These are phyloP conservation scores for Liolophura sinensis DNA, from an alignment of 1,140 invertebrate genomes.

Conservation along the genomic window DNA sequence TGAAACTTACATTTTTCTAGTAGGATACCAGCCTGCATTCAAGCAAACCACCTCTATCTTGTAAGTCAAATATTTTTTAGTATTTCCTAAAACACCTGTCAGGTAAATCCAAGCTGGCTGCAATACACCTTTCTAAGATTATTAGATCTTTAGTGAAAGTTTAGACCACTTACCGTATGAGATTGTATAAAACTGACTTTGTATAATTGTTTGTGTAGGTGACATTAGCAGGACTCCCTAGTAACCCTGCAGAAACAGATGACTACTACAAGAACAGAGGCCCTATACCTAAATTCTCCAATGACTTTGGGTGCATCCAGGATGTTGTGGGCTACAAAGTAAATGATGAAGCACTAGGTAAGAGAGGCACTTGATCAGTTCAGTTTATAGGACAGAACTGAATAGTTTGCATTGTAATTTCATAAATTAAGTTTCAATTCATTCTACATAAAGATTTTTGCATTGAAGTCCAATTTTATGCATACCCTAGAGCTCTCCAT, in stretches of 20 bases:
- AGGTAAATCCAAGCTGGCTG: no score
- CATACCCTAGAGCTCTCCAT: no score
- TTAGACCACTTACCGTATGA: background rate
- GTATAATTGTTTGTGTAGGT: constrained; percentile 39
- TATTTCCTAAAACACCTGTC: no score
- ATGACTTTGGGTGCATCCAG: constrained; percentile 60
- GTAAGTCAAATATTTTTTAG: no score
- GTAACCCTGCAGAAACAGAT: constrained; percentile 59
- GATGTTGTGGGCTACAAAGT: constrained; percentile 57
- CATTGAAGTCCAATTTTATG: no score
- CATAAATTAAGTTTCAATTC: no score
- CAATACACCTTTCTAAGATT: no score
- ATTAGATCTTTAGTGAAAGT: no score
- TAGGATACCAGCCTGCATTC: no score
- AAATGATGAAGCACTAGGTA: constrained; percentile 51
- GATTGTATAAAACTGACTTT: constrained; percentile 1
- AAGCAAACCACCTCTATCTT: no score
- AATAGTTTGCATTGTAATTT: background rate
- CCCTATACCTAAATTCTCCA: constrained; percentile 59
- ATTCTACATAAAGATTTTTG: no score
- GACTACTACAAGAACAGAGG: constrained; percentile 59
- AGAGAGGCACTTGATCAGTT: constrained; percentile 5
- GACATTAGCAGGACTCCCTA: constrained; percentile 58
- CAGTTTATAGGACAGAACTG: background rate
- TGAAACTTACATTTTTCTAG: no score